These are phyloP conservation scores for Cyrtodaria siliqua DNA, from an alignment of 2,888 invertebrate species.

Conservation along the genomic window DNA sequence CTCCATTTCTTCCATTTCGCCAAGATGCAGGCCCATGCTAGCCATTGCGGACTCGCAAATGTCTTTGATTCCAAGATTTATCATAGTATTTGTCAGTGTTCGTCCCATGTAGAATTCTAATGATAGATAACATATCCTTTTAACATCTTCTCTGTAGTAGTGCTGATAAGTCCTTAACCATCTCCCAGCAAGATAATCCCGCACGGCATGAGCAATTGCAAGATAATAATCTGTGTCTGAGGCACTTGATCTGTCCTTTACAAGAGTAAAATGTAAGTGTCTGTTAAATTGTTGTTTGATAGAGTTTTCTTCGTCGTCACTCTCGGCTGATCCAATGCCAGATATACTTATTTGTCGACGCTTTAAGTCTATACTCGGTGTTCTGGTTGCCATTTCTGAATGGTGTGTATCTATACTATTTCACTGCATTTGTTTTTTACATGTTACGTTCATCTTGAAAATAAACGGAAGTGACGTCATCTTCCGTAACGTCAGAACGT, in stretches of 20 bases:
- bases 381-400: constrained; percentile 18
- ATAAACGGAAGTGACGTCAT: constrained; percentile 1
- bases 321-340: constrained; percentile 50
- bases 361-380: constrained; percentile 27
- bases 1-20: constrained; percentile 98
- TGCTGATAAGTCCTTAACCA: constrained; percentile 65
- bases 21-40: constrained; percentile 97
- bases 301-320: constrained; percentile 34
- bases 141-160: constrained; percentile 57
- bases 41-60: constrained; percentile 99
- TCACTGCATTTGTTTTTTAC: no score
- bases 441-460: no score
- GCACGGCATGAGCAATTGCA: constrained; percentile 58
- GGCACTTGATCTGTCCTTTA: constrained; percentile 58
- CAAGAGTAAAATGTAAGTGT: constrained; percentile 65
- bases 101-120: constrained; percentile 66
- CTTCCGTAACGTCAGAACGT: neutral
- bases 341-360: constrained; percentile 60
- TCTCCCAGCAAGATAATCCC: constrained; percentile 57
- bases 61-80: constrained; percentile 98
- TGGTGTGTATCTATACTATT: neutral
- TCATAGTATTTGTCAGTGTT: constrained; percentile 95
- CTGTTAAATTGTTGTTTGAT: constrained; percentile 61
- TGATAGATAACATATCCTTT: constrained; percentile 58
- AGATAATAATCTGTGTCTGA: constrained; percentile 53